Percentiles rank a stretch among this genome's conserved stretches.
Evolutionary conservation across 2,888 invertebrate species (phyloP).

Genomic region (Apamea monoglypha): DNA sequence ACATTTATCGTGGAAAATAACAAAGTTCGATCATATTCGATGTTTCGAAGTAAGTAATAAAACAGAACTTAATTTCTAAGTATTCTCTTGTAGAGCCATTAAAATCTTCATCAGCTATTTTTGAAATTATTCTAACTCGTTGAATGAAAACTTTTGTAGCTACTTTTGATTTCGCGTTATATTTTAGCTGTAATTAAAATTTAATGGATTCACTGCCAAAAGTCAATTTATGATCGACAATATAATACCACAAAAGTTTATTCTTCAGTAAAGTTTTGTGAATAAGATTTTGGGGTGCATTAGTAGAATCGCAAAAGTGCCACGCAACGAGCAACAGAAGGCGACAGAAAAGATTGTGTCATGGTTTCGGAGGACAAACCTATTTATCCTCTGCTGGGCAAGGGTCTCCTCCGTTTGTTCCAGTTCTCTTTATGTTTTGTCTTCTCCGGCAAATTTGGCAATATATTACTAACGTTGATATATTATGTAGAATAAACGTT

Average conservation of each 20-base stretch:
- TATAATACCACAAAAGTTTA: conserved; percentile 26
- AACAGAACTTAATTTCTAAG: conserved; percentile 47
- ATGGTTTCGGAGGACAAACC: neutral
- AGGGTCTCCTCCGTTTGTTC: neutral
- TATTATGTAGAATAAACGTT: neutral
- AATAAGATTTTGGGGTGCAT: conserved; percentile 3
- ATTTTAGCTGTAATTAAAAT: conserved; percentile 47
- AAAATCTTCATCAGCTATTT: conserved; percentile 40
- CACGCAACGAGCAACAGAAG: neutral
- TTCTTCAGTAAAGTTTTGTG: neutral
- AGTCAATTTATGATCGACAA: conserved; percentile 31
- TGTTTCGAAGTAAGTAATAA: conserved; percentile 33
- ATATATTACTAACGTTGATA: neutral
- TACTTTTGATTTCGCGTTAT: conserved; percentile 38
- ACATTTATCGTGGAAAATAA: conserved; percentile 7
- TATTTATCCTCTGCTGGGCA: neutral
- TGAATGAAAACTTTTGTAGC: conserved; percentile 56
- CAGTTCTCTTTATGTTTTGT: neutral
- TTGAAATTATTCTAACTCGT: conserved; percentile 43
- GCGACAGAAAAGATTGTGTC: too few relatives aligned
- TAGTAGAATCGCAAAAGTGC: neutral
- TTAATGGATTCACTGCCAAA: conserved; percentile 37
- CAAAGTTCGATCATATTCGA: conserved; percentile 4
- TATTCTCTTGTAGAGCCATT: conserved; percentile 36
- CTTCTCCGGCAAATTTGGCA: neutral